These are phyloP conservation scores for Tridacna gigas DNA, from an alignment of 2,888 invertebrate genomes.

Conservation along the genomic window DNA sequence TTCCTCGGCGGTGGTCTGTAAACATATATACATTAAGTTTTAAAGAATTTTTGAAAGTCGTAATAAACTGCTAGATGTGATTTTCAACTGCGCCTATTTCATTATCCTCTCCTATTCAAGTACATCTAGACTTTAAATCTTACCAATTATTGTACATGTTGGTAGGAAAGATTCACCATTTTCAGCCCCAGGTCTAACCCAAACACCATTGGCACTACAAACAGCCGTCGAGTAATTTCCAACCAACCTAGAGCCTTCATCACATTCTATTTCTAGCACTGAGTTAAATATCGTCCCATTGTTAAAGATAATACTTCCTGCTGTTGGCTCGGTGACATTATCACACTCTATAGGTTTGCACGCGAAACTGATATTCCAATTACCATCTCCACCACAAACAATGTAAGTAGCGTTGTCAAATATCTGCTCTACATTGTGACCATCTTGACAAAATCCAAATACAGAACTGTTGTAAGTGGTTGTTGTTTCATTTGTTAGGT, in stretches of 20 bases:
- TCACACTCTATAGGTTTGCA: conserved; percentile 14
- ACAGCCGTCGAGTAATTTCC: neutral
- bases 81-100: no score
- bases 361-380: conserved; percentile 10
- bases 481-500: neutral
- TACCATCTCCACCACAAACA: neutral
- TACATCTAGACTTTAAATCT: no score
- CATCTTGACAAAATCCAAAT: neutral
- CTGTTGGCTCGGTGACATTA: neutral
- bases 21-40: no score
- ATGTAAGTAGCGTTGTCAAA: neutral
- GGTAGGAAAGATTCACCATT: neutral
- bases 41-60: no score
- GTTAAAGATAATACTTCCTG: neutral
- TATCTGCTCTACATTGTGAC: conserved; percentile 3
- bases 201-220: neutral
- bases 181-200: neutral
- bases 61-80: no score
- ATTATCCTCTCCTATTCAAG: no score
- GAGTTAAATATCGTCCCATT: conserved; percentile 6
- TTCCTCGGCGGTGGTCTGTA: no score
- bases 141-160: neutral
- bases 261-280: conserved; percentile 16
- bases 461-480: neutral
- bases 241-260: neutral